Conservation (phyloP, 2,113 vertebrate species). For the Syrmaticus mikado region DNA sequence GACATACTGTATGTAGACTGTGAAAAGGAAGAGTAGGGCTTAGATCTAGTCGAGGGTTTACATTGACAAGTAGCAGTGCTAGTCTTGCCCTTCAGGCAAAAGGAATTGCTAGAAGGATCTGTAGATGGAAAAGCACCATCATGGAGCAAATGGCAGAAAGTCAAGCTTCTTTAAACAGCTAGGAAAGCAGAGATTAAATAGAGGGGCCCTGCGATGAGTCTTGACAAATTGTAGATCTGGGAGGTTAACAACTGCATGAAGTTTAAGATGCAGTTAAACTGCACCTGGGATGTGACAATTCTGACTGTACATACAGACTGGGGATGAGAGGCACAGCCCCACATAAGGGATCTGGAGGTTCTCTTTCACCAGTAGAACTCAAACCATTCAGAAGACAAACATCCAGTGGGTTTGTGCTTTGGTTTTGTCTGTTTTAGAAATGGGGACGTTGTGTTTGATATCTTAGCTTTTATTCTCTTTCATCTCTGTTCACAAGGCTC, state of each 20-base stretch:
- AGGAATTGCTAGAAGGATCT: neutral
- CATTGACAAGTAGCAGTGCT: fast-evolving
- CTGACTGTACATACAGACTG: neutral
- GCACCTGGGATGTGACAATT: neutral
- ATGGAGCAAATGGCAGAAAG: neutral
- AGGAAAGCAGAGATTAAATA: neutral
- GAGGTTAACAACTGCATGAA: neutral
- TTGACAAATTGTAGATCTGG: neutral
- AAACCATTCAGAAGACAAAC: neutral
- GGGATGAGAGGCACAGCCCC: neutral
- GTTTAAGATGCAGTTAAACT: too few species aligned
- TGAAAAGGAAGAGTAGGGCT: neutral
- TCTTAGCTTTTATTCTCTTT: neutral
- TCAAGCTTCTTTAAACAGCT: neutral
- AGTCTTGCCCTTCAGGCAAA: neutral
- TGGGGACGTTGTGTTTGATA: fast-evolving
- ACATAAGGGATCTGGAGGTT: neutral
- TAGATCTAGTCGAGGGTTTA: neutral
- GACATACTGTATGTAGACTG: too few species aligned
- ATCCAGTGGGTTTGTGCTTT: neutral
- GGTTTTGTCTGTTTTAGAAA: neutral
- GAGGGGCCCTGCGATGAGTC: neutral
- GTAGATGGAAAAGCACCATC: too few species aligned
- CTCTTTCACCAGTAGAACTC: neutral
- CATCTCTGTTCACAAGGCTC: fast-evolving